Conservation (phyloP, 2,888 invertebrate species). For the Sarcophaga carnaria region DNA sequence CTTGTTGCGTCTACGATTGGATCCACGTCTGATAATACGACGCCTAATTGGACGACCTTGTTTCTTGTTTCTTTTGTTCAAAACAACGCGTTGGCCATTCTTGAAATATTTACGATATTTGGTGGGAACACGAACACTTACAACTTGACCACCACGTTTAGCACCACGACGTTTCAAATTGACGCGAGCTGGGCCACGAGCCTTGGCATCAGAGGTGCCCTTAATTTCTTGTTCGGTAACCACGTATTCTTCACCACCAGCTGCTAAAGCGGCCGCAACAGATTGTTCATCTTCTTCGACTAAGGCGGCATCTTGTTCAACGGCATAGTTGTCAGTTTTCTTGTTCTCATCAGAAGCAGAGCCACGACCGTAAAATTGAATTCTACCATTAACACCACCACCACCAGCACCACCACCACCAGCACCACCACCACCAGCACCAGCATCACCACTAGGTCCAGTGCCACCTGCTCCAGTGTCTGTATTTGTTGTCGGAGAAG, state of each 20-base stretch:
- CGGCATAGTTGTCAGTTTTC: background rate
- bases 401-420: background rate
- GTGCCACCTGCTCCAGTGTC: conserved; percentile 20
- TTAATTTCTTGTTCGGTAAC: conserved; percentile 73
- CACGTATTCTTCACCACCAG: conserved; percentile 75
- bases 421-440: background rate
- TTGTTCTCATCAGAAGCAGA: background rate
- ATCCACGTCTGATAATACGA: conserved; percentile 74
- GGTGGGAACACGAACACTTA: conserved; percentile 77
- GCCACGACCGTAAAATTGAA: conserved; percentile 63
- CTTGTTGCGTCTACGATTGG: conserved; percentile 72
- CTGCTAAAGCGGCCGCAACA: conserved; percentile 72
- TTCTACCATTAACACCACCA: conserved; percentile 16
- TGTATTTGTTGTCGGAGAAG: conserved; percentile 48
- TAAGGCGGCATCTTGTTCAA: conserved; percentile 56
- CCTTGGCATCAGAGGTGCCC: conserved; percentile 73
- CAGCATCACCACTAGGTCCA: background rate
- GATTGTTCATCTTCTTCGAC: conserved; percentile 75
- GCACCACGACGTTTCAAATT: conserved; percentile 74
- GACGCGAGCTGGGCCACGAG: conserved; percentile 71
- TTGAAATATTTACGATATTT: conserved; percentile 78
- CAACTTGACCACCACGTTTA: conserved; percentile 73
- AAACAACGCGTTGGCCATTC: conserved; percentile 77
- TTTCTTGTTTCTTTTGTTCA: conserved; percentile 69
- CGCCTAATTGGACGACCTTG: conserved; percentile 70